Evolutionary conservation across 1,140 invertebrate genomes (phyloP).

Genomic region (Brachystomella parvula): DNA sequence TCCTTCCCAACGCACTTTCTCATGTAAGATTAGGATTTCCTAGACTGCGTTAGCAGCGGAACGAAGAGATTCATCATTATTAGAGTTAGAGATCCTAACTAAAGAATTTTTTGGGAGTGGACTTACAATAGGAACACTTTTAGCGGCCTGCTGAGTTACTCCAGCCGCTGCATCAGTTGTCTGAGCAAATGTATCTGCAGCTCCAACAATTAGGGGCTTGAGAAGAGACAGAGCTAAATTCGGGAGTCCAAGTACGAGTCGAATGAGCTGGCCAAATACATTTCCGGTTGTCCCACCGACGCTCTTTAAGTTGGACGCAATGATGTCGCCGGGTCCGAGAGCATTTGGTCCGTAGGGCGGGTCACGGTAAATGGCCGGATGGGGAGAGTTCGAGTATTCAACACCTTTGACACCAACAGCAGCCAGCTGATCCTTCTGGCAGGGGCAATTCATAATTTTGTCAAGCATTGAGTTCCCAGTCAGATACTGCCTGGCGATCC

Average conservation of each 20-base stretch:
- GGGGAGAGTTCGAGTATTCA: constrained; percentile 35
- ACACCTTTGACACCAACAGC: constrained; percentile 37
- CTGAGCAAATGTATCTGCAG: constrained; percentile 39
- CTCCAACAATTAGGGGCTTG: constrained; percentile 38
- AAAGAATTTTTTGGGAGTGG: too few species aligned
- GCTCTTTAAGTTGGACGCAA: constrained; percentile 38
- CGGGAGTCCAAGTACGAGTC: constrained; percentile 36
- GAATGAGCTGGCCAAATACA: constrained; percentile 38
- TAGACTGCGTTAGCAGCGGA: too few species aligned
- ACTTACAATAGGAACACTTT: constrained; percentile 38
- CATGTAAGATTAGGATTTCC: too few species aligned
- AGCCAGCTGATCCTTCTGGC: constrained; percentile 35
- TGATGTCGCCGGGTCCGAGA: constrained; percentile 38
- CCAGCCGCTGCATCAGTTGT: constrained; percentile 38
- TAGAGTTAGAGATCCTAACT: too few species aligned
- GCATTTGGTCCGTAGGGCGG: constrained; percentile 38
- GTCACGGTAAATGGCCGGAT: constrained; percentile 38
- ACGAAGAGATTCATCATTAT: too few species aligned
- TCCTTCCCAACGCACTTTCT: too few species aligned
- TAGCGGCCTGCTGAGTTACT: constrained; percentile 37
- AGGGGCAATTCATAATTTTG: constrained; percentile 39
- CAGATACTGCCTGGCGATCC: constrained; percentile 38
- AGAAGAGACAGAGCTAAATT: constrained; percentile 36
- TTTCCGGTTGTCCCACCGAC: constrained; percentile 39
- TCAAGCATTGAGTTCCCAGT: constrained; percentile 38